Evolutionary conservation across 37 sponge, comb jelly and placozoan species (phyloP).

Genomic region (Chondrilla cf. caribensis): DNA sequence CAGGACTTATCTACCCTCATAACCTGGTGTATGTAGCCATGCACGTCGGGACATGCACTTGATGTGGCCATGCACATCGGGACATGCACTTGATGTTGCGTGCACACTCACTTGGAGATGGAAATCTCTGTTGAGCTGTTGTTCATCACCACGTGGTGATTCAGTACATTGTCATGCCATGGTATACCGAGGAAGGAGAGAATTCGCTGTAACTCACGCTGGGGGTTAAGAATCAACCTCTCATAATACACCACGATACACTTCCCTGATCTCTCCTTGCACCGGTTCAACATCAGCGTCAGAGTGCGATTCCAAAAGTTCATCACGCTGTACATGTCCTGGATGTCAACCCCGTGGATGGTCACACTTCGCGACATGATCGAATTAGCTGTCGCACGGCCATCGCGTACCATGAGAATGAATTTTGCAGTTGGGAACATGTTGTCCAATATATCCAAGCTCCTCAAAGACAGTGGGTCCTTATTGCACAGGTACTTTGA

Average conservation of each 20-base stretch:
- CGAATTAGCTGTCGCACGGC: conserved; percentile 84
- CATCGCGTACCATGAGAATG: conserved; percentile 80
- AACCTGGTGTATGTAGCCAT: too few species aligned
- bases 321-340: conserved; percentile 50
- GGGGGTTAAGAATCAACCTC: conserved; percentile 59
- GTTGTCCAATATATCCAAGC: conserved; percentile 39
- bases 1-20: too few species aligned
- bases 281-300: conserved; percentile 51
- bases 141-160: conserved; percentile 59
- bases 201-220: conserved; percentile 46
- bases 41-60: too few species aligned
- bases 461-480: conserved; percentile 77
- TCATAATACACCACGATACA: conserved; percentile 80
- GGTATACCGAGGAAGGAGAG: conserved; percentile 60
- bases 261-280: not conserved
- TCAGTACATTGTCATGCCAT: conserved; percentile 78
- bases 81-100: too few species aligned
- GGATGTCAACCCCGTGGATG: conserved; percentile 76
- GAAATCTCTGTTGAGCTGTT: conserved; percentile 43
- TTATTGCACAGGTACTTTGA: conserved; percentile 80
- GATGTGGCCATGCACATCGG: too few species aligned
- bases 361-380: conserved; percentile 80
- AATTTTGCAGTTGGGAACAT: conserved; percentile 85
- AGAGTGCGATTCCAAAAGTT: conserved; percentile 78
- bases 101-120: conserved; percentile 64